Conservation (phyloP, 1,140 invertebrate genomes). For the Formica exsecta region DNA sequence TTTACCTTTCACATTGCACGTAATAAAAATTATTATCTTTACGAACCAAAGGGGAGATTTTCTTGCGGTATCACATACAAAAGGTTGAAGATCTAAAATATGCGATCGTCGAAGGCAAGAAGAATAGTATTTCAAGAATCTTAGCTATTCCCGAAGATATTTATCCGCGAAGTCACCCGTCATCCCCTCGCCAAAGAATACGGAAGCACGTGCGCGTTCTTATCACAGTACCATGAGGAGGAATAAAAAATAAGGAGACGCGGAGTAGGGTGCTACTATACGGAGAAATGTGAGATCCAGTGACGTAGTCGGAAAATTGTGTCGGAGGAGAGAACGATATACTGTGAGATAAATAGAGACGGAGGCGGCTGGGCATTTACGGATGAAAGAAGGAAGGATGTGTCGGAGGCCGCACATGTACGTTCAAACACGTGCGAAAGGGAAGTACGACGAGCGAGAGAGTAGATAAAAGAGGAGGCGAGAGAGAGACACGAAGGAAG, state of each 20-base stretch:
- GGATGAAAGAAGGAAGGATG: constrained; percentile 35
- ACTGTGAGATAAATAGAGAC: constrained; percentile 39
- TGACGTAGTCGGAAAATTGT: constrained; percentile 67
- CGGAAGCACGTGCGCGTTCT: constrained; percentile 75
- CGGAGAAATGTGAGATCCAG: constrained; percentile 61
- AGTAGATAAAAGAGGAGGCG: constrained; percentile 20
- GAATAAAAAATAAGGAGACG: constrained; percentile 73
- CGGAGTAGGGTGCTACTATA: neutral
- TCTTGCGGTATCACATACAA: too few relatives aligned
- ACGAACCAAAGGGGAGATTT: neutral
- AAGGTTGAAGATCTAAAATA: neutral
- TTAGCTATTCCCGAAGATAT: constrained; percentile 49
- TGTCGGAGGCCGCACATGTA: constrained; percentile 28
- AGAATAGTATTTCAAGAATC: constrained; percentile 44
- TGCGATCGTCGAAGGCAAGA: neutral
- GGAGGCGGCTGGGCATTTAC: constrained; percentile 24
- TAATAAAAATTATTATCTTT: neutral
- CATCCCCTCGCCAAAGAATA: constrained; percentile 56
- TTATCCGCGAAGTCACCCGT: constrained; percentile 48
- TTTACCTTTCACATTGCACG: neutral
- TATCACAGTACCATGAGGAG: constrained; percentile 70
- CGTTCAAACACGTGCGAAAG: constrained; percentile 45
- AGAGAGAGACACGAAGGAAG: constrained; percentile 17
- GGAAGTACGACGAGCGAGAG: constrained; percentile 15
- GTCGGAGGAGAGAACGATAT: constrained; percentile 21